Evolutionary conservation across 2,797 vertebrate species (phyloP).

Genomic region (Anguilla megastoma): DNA sequence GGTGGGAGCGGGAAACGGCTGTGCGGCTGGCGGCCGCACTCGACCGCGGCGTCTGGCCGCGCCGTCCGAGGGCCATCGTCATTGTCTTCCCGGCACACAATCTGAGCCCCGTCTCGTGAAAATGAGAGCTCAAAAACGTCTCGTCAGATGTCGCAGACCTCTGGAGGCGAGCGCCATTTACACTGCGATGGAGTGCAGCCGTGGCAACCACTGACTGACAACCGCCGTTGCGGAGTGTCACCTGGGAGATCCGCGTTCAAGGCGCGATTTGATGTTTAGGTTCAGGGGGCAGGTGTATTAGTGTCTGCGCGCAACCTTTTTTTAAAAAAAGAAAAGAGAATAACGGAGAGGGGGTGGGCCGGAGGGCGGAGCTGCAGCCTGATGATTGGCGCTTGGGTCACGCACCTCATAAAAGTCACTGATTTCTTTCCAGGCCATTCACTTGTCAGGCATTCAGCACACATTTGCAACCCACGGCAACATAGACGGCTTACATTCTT

Average conservation of each 20-base stretch:
- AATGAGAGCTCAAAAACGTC: neutral
- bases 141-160: conserved; percentile 26
- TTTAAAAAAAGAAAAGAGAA: neutral
- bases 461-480: neutral
- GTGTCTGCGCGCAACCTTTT: neutral
- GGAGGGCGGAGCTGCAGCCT: neutral
- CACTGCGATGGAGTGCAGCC: neutral
- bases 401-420: neutral
- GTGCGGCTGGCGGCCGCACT: neutral
- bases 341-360: neutral
- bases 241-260: neutral
- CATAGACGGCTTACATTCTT: neutral
- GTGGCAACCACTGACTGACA: neutral
- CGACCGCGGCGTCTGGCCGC: neutral
- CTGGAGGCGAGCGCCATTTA: neutral
- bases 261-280: neutral
- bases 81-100: conserved; percentile 1
- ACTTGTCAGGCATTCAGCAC: neutral
- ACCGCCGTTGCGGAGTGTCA: neutral
- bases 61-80: conserved; percentile 55
- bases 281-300: neutral
- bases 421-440: neutral
- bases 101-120: neutral
- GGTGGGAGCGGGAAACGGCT: conserved; percentile 4
- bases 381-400: neutral